These are phyloP conservation scores for Calyptommatus sinebrachiatus DNA, from an alignment of 2,113 vertebrate genomes.

Conservation along the genomic window DNA sequence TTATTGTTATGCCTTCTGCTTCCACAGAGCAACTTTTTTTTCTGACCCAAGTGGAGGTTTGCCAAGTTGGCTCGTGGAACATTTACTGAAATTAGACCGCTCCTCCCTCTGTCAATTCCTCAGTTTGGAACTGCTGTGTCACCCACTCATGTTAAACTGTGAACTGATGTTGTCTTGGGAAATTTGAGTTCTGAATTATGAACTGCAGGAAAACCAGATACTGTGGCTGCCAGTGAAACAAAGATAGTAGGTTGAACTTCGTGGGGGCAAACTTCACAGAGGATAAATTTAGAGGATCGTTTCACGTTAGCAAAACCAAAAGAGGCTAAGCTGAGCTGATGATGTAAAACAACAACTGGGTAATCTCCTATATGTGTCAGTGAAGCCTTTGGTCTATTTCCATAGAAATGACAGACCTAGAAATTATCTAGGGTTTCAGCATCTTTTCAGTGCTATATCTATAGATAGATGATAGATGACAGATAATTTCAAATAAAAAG, in stretches of 20 bases:
- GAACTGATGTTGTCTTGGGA: constrained; percentile 71
- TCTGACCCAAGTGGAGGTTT: constrained; percentile 73
- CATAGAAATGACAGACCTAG: too few relatives aligned
- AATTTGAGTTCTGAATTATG: constrained; percentile 76
- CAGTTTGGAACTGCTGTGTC: constrained; percentile 76
- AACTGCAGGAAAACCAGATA: constrained; percentile 58
- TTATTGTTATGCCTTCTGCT: constrained; percentile 77
- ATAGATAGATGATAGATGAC: too few relatives aligned
- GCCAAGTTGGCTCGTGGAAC: constrained; percentile 78
- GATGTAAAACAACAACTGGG: background rate
- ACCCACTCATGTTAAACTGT: constrained; percentile 75
- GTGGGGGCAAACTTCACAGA: constrained; percentile 54
- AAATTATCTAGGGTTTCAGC: too few relatives aligned
- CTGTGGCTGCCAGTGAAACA: constrained; percentile 42
- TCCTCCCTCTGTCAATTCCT: background rate
- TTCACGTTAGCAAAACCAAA: constrained; percentile 67
- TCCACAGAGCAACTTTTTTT: constrained; percentile 80
- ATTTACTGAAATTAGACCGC: constrained; percentile 77
- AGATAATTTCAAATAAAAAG: too few relatives aligned
- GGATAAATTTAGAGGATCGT: constrained; percentile 66
- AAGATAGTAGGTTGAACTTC: constrained; percentile 61
- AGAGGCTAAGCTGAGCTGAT: constrained; percentile 59
- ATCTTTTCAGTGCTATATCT: too few relatives aligned
- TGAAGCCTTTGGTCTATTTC: background rate
- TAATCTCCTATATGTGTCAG: background rate